Percentiles rank a stretch among this genome's conserved stretches.
These are phyloP conservation scores for Melanostigma gelatinosum DNA, from an alignment of 2,113 vertebrate genomes.

Conservation along the genomic window DNA sequence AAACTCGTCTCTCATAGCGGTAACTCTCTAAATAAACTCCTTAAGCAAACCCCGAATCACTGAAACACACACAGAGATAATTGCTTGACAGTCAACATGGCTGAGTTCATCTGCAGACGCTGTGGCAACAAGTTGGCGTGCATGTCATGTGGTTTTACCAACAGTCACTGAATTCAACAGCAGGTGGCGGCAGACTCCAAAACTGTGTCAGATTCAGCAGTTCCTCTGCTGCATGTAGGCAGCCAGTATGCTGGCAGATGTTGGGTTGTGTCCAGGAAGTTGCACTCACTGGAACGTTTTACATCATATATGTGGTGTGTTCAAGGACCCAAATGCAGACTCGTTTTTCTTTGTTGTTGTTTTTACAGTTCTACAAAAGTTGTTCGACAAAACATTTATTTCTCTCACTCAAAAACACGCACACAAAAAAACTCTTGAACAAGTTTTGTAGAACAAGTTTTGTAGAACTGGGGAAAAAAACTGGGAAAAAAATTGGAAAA, in stretches of 20 bases:
- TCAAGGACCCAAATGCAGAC: no score
- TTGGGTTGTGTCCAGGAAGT: conserved; percentile 8
- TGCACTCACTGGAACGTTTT: background rate
- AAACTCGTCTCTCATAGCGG: background rate
- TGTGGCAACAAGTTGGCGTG: background rate
- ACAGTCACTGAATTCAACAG: conserved; percentile 44
- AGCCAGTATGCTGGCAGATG: background rate
- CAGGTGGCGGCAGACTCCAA: conserved; percentile 68
- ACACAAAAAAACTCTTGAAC: no score
- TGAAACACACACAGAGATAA: background rate
- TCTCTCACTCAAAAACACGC: no score
- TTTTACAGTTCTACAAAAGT: no score
- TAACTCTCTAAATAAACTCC: background rate
- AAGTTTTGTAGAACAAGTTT: no score
- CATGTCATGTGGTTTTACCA: background rate
- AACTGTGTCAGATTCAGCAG: background rate
- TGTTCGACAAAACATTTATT: no score
- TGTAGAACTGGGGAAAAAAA: no score
- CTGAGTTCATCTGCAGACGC: background rate
- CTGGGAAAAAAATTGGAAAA: no score
- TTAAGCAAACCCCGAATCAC: background rate
- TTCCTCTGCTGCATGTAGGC: background rate
- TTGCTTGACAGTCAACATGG: background rate
- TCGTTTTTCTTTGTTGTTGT: no score
- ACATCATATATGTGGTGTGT: no score